Evolutionary conservation across 2,888 invertebrate species (phyloP).

Genomic region (Lasioglossum marginatum): DNA sequence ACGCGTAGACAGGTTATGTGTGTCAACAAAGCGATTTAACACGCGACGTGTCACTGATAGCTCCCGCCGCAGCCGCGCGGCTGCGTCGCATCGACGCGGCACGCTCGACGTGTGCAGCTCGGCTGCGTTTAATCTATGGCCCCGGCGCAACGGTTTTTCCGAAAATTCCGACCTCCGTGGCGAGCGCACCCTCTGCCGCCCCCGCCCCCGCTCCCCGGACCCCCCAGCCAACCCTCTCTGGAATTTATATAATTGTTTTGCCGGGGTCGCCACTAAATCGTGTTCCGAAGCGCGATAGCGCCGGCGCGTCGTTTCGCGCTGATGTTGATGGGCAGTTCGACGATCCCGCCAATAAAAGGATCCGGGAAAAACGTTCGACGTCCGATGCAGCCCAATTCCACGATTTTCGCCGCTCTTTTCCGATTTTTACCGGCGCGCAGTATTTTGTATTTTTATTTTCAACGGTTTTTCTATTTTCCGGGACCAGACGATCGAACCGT

Average conservation of each 20-base stretch:
- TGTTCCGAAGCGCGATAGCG: constrained; percentile 72
- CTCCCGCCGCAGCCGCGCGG: constrained; percentile 64
- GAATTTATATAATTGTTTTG: constrained; percentile 84
- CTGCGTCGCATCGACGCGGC: constrained; percentile 46
- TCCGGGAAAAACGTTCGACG: constrained; percentile 70
- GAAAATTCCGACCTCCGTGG: constrained; percentile 77
- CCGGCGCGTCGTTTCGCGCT: constrained; percentile 74
- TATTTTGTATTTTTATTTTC: constrained; percentile 14
- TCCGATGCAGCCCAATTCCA: constrained; percentile 51
- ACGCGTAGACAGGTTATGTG: constrained; percentile 80
- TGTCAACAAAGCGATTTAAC: constrained; percentile 83
- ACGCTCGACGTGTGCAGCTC: constrained; percentile 70
- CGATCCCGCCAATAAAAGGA: constrained; percentile 79
- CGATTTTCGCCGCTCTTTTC: constrained; percentile 41
- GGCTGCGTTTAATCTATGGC: constrained; percentile 82
- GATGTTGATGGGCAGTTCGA: constrained; percentile 80
- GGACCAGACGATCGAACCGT: background rate
- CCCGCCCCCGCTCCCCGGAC: background rate
- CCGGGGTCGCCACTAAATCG: constrained; percentile 81
- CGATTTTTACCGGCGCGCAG: constrained; percentile 43
- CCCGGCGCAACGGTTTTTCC: constrained; percentile 78
- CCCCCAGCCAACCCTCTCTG: constrained; percentile 35
- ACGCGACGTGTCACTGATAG: constrained; percentile 82
- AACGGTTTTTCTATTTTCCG: background rate
- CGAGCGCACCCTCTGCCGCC: constrained; percentile 10